phyloP scores from a whole-genome alignment of 1,140 invertebrate species.

The Globodera rostochiensis region DNA sequence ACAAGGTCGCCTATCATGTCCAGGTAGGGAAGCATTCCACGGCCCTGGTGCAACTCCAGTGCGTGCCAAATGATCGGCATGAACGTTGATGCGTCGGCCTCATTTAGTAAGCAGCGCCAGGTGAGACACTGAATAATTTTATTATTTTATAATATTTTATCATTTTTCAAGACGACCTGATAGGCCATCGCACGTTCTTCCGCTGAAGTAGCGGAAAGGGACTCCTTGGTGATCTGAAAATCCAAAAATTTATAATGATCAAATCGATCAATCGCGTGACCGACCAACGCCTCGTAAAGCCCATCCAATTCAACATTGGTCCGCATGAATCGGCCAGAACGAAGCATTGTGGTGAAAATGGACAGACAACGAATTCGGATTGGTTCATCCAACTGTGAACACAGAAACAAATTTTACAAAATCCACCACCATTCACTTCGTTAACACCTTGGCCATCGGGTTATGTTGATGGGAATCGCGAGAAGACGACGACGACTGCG shows the following conservation, averaged over 20 bases:
- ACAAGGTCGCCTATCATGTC: conserved; percentile 9
- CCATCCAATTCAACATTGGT: conserved; percentile 25
- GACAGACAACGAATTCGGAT: conserved; percentile 20
- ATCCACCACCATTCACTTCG: background rate
- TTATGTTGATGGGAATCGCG: background rate
- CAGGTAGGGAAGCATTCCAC: background rate
- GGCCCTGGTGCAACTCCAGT: background rate
- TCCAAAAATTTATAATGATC: background rate
- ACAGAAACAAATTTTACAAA: conserved; percentile 10
- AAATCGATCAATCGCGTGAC: background rate
- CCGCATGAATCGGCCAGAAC: conserved; percentile 19
- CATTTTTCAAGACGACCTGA: background rate
- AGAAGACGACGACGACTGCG: background rate
- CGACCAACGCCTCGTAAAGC: conserved; percentile 28
- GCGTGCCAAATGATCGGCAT: conserved; percentile 2
- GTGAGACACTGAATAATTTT: background rate
- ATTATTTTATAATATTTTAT: no score
- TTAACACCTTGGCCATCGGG: background rate
- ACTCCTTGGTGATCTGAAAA: background rate
- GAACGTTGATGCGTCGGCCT: background rate
- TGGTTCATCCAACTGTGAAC: conserved; percentile 20
- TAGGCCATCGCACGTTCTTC: conserved; percentile 11
- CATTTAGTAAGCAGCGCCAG: background rate
- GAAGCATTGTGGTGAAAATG: conserved; percentile 27
- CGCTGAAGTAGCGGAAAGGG: background rate